Conservation (phyloP, 1,140 invertebrate genomes). For the Plectus sambesii region DNA sequence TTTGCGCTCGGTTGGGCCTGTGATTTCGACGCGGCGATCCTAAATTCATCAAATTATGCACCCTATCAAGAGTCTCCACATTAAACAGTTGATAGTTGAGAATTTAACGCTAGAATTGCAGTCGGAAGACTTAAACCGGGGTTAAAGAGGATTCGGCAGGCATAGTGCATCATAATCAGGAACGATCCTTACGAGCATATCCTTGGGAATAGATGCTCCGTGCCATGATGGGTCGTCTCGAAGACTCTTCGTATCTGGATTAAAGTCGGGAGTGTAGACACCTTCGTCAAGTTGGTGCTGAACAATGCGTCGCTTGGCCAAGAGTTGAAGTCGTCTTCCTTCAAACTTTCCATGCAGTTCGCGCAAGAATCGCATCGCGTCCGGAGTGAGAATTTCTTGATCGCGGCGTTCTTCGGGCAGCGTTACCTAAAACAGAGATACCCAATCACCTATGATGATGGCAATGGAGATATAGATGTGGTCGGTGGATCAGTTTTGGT, state of each 20-base stretch:
- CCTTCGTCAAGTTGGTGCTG: conserved; percentile 31
- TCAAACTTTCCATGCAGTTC: conserved; percentile 41
- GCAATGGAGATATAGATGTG: too few relatives aligned
- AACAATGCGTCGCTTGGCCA: conserved; percentile 23
- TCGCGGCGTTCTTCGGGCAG: conserved; percentile 29
- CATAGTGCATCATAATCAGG: too few relatives aligned
- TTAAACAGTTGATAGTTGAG: too few relatives aligned
- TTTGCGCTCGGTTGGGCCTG: conserved; percentile 47
- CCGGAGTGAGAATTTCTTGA: conserved; percentile 42
- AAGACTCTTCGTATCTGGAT: conserved; percentile 32
- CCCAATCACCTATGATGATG: too few relatives aligned
- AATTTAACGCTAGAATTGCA: too few relatives aligned
- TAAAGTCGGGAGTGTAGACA: conserved; percentile 41
- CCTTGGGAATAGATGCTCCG: conserved; percentile 34
- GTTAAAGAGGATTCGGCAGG: too few relatives aligned
- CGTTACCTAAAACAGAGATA: conserved; percentile 38
- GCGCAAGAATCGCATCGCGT: conserved; percentile 40
- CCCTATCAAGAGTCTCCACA: conserved; percentile 15
- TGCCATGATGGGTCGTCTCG: conserved; percentile 33
- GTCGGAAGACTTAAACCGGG: too few relatives aligned
- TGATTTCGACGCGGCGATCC: conserved; percentile 46
- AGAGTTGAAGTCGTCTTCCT: conserved; percentile 26
- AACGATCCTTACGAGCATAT: conserved; percentile 24
- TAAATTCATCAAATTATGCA: conserved; percentile 4
- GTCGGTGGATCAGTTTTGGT: too few relatives aligned